A percentile compares a stretch with the other conserved stretches of the same genome.
These are phyloP conservation scores for Artibeus lituratus DNA, from an alignment of 2,797 vertebrate genomes.

Conservation along the genomic window DNA sequence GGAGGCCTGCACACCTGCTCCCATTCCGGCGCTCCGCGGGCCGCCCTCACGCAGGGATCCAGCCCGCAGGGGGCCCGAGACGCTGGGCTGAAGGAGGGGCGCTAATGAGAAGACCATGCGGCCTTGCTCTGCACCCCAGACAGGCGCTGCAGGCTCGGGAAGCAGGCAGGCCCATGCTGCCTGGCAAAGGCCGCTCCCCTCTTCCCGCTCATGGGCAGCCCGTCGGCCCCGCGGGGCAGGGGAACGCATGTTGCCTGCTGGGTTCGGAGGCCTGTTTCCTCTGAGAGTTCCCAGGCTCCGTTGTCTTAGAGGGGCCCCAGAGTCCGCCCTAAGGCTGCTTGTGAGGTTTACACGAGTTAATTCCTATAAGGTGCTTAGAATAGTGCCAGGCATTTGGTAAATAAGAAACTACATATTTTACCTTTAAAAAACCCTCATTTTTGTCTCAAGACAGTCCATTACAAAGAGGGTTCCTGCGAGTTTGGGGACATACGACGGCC, in stretches of 20 bases:
- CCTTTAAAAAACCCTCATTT: neutral
- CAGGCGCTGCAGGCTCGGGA: neutral
- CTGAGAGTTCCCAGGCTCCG: neutral
- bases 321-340: neutral
- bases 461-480: neutral
- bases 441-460: neutral
- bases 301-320: neutral
- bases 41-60: neutral
- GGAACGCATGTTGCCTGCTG: neutral
- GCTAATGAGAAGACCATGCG: neutral
- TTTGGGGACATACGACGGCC: neutral
- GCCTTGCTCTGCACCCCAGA: neutral
- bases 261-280: neutral
- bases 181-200: neutral
- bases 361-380: neutral
- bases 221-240: rapidly evolving
- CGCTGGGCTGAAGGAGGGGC: neutral
- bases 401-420: neutral
- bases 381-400: neutral
- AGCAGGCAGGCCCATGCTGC: neutral
- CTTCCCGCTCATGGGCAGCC: no score
- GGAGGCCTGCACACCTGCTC: neutral
- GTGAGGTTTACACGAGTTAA: neutral
- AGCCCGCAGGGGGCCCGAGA: neutral
- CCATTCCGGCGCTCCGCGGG: neutral